Base-by-base conservation (phyloP, 1,140 invertebrate genomes). In the Nymphalis io region DNA sequence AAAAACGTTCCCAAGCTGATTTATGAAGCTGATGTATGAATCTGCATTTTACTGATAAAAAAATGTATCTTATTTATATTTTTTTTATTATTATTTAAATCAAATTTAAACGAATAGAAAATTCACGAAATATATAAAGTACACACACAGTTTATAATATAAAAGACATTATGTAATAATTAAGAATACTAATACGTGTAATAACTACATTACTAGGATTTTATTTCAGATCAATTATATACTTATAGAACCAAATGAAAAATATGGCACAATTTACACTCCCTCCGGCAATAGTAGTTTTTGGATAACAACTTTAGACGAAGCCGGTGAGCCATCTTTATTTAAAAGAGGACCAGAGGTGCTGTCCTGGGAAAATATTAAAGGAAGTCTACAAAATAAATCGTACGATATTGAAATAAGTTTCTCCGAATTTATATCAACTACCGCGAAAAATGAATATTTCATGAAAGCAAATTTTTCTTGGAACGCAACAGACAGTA, bases 401-500 rank as follows among this genome's bases (percentile, higher is more conserved):
- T 21, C 59, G 8, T 86, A 88, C 60, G 61, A 72, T 8, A 68
- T 83, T 11, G 67, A 69, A 6, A 64, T 61, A 8, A 15, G 51
- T 23, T 81, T 79, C 57, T 55, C 71, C 3, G 11, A 46, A 6
- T 23, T 70, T 23, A 20, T 27, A 12, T 68, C 75, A 13, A 23
- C 66, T 10, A 73, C 0, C 16, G 46, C 8, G 16, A 16, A 16
- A 18, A 55, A 59, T 10, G 59, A 62, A 5, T 55, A 58, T 33
- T 21, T 58, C 23, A 57, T 83, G 16, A 55, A 66, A 38, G 84
- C 70, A 10, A 62, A 40, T n/a, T 76, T 87, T n/a, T 62, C 70
- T 12, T 89, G 87, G 87, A 78, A 82, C 40, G 57, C 66, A 0
- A 68, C 20, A 51, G 82, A 83, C 74, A 75, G 87, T 89, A 60